Evolutionary conservation across 1,140 invertebrate species (phyloP), one percentile per base, ranked within the genome.

Genomic region (Pectinophora gossypiella): DNA sequence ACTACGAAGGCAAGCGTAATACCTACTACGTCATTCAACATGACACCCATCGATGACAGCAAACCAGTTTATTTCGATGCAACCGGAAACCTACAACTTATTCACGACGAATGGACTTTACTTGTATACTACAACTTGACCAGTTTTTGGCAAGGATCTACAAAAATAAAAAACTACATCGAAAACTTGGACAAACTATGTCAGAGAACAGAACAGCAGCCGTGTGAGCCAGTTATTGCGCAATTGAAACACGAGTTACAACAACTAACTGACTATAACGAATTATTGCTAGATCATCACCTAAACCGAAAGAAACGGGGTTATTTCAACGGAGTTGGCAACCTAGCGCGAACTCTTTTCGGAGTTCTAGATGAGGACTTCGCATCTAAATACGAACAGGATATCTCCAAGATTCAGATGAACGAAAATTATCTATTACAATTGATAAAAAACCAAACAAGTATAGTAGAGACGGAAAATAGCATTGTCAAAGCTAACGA

Each of bases 341-440:
- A 47, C 16, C 15, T 47, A 27, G 45, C 45, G 2, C 20, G 21
- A 3, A 32, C 45, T 5, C 15, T 47, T 4, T 47, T 47, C 19
- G 45, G 45, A n/a, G 23, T 32, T 13, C 15, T 47, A 32, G 45
- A 47, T 16, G 45, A 47, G 5, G 12, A 22, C 3, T 47, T 47
- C 13, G 45, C 45, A 3, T 2, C 13, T 6, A 6, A 47, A 15
- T 47, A 47, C 32, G 7, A 38, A 10, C 5, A 10, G 4, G 36
- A 38, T 15, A 38, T 38, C 7, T 4, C 5, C 7, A n/a, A 9
- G 4, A 38, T 38, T 3, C 36, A 38, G 13, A 3, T 3, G 13
- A 38, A 15, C 36, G 36, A 38, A 9, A 38, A 15, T 4, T 15
- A 38, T 15, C 13, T 38, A 15, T 15, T 38, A 15, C 5, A 38